Evolutionary conservation across 2,888 invertebrate species (phyloP), one percentile per base, ranked within the genome.

Genomic region (Tromatobia lineatoria): DNA sequence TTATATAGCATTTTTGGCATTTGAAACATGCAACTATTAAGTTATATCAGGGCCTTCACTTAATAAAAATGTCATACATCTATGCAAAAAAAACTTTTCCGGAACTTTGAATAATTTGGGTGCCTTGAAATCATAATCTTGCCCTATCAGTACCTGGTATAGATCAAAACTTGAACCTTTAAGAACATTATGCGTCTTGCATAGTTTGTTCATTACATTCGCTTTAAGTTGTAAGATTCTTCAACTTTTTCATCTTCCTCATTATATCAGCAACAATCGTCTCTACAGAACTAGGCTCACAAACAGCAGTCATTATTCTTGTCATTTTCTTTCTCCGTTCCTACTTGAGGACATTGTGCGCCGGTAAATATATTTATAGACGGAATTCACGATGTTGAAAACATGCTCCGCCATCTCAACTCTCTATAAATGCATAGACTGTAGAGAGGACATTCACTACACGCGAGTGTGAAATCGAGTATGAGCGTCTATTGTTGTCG

Each of bases 341-440:
- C 52, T 59, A 50, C 71, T 64, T 25, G 47, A 64, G 69, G 42
- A 66, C 11, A 38, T 23, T 54, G 54, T 45, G 50, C 29, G 34
- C 34, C n/a, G 74, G 54, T 78, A 73, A 82, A 84, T 61, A 70
- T 80, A 74, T 82, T 74, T 76, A 82, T 83, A 67, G 67, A 67
- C 11, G 52, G 29, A 52, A 52, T n/a, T 29, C 15, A 29, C n/a
- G 47, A 54, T 54, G 78, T 73, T 71, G 66, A 59, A 67, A 54
- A 57, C 59, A 69, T 47, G 64, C 42, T 71, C 66, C 57, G 54
- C 45, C 61, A 10, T 61, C 34, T 67, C 23, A 47, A 34, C 64
- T 47, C 45, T 57, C 71, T 50, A 23, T 34, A n/a, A 66, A 42
- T 77, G 20, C 50, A 57, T 25, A 59, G 54, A 57, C 25, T 64